phyloP scores from a whole-genome alignment of 2,797 vertebrate species.

The Steatocranus sp. region DNA sequence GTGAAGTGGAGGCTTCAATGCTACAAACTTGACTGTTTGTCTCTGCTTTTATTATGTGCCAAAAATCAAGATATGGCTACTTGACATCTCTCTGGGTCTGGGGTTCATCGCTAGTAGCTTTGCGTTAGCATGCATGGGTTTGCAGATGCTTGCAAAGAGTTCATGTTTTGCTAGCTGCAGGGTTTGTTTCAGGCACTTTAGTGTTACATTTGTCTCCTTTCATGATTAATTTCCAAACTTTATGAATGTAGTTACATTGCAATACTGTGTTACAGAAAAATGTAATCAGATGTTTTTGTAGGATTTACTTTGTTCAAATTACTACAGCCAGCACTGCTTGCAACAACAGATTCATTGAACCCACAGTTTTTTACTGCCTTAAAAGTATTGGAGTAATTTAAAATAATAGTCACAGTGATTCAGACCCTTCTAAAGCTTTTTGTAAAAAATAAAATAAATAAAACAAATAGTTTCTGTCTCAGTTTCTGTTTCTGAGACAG shows the following conservation, averaged over 20 bases:
- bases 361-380: background rate
- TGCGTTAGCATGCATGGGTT: background rate
- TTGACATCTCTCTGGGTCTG: background rate
- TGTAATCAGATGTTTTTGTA: background rate
- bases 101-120: background rate
- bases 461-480: accelerated
- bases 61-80: background rate
- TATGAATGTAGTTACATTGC: background rate
- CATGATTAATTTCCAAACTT: background rate
- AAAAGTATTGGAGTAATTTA: background rate
- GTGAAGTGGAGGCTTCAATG: background rate
- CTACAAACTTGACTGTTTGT: background rate
- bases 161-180: background rate
- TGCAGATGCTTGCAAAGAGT: background rate
- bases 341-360: background rate
- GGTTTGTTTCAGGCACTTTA: background rate
- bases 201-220: background rate
- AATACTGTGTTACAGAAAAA: background rate
- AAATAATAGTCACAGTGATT: background rate
- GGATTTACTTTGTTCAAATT: background rate
- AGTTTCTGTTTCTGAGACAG: too few relatives aligned
- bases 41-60: accelerated
- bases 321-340: background rate
- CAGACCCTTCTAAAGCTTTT: background rate
- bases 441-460: background rate